A percentile compares a stretch with the other conserved stretches of the same genome.
phyloP scores from a whole-genome alignment of 1,140 invertebrate genomes.

The Psix sp. region DNA sequence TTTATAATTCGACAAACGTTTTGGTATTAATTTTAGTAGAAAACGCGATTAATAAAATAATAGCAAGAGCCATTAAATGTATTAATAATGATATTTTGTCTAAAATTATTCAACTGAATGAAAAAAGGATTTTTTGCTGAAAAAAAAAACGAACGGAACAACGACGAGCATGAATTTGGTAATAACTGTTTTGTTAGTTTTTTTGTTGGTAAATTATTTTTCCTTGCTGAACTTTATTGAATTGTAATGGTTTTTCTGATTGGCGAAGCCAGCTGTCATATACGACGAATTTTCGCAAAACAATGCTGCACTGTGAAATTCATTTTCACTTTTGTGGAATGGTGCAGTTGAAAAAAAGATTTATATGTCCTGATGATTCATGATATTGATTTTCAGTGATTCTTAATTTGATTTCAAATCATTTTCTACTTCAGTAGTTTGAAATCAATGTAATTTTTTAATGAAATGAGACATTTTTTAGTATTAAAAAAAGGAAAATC shows the following conservation, averaged over 20 bases:
- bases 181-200: slow-evolving; percentile 21
- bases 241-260: slow-evolving; percentile 28
- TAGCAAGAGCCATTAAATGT: slow-evolving; percentile 17
- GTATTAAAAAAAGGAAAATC: no score
- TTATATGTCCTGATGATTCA: no score
- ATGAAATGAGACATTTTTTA: no score
- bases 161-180: slow-evolving; percentile 15
- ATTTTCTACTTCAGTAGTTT: no score
- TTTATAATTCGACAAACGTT: slow-evolving; percentile 29
- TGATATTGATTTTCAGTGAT: no score
- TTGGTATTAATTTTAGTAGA: slow-evolving; percentile 20
- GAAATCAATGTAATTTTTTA: no score
- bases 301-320: slow-evolving; percentile 8
- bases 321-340: slow-evolving; percentile 13
- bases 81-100: slow-evolving; percentile 9
- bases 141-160: slow-evolving; percentile 20
- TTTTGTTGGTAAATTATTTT: slow-evolving; percentile 42
- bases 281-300: slow-evolving; percentile 14
- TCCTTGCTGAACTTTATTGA: slow-evolving; percentile 26
- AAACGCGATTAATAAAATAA: slow-evolving; percentile 32
- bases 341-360: slow-evolving; percentile 17
- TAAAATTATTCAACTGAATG: slow-evolving; percentile 3
- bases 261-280: slow-evolving; percentile 11
- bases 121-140: slow-evolving; percentile 5
- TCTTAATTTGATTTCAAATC: no score